Evolutionary conservation across 30 jellyfish, hydroid and myxozoan species (phyloP).

Genomic region (Chrysaora quinquecirrha): DNA sequence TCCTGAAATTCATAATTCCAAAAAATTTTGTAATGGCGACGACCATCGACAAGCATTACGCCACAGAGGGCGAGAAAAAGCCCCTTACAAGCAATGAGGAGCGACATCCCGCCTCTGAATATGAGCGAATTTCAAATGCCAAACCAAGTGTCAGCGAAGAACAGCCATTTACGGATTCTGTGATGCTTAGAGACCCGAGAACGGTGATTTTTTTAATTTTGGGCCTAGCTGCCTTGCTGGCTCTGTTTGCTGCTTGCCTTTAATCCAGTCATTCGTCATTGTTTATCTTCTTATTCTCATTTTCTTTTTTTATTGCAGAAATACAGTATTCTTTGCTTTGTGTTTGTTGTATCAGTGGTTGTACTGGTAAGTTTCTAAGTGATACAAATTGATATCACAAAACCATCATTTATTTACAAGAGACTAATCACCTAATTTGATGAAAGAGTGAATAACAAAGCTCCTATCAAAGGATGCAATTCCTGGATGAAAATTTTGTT

Average conservation of each 20-base stretch:
- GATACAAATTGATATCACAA: too few species aligned
- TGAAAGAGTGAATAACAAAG: too few species aligned
- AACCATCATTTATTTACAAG: too few species aligned
- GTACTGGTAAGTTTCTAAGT: conserved; percentile 58
- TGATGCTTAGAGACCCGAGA: conserved; percentile 63
- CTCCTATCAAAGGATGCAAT: too few species aligned
- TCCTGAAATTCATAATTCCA: too few species aligned
- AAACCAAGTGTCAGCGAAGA: conserved; percentile 53
- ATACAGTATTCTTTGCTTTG: conserved; percentile 47
- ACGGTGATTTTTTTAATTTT: conserved; percentile 30
- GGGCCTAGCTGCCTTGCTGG: not conserved
- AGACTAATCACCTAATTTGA: too few species aligned
- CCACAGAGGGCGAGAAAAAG: conserved; percentile 58
- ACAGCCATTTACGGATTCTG: conserved; percentile 64
- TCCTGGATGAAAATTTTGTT: too few species aligned
- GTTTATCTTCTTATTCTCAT: too few species aligned
- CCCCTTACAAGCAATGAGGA: conserved; percentile 58
- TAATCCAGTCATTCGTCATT: too few species aligned
- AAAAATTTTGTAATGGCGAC: conserved; percentile 70
- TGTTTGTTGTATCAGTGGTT: conserved; percentile 35
- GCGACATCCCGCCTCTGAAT: conserved; percentile 30
- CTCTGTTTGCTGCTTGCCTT: too few species aligned
- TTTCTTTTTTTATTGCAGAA: conserved; percentile 42
- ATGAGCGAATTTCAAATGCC: conserved; percentile 48
- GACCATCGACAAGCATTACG: conserved; percentile 64